These are phyloP conservation scores for Grammomys dolichurus DNA, from an alignment of 2,113 vertebrate genomes.

Conservation along the genomic window DNA sequence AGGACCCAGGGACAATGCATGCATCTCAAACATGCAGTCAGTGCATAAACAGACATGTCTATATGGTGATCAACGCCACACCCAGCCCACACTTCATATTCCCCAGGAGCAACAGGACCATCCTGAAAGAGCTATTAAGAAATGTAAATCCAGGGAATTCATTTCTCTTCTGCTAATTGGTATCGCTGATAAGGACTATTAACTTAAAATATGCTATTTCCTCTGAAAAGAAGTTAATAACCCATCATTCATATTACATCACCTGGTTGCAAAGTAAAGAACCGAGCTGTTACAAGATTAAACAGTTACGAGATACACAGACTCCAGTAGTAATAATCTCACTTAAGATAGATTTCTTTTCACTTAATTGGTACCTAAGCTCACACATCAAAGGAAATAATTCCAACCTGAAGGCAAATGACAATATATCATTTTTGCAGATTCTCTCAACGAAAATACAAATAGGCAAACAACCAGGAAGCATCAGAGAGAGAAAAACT, in stretches of 20 bases:
- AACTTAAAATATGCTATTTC: slow-evolving; percentile 79
- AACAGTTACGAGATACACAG: slow-evolving; percentile 49
- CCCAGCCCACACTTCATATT: slow-evolving; percentile 30
- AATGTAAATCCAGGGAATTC: slow-evolving; percentile 73
- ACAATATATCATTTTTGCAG: slow-evolving; percentile 37
- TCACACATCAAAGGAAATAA: slow-evolving; percentile 71
- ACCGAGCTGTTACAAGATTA: slow-evolving; percentile 55
- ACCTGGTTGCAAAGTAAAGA: slow-evolving; percentile 66
- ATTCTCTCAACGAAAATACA: slow-evolving; percentile 61
- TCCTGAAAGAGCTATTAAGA: slow-evolving; percentile 61
- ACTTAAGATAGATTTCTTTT: slow-evolving; percentile 74
- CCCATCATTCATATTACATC: slow-evolving; percentile 75
- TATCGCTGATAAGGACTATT: slow-evolving; percentile 82
- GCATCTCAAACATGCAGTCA: not conserved
- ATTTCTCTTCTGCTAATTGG: slow-evolving; percentile 79
- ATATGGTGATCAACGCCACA: not conserved
- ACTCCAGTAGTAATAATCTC: slow-evolving; percentile 35
- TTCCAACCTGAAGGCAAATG: slow-evolving; percentile 59
- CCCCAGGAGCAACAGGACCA: slow-evolving; percentile 59
- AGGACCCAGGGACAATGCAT: not conserved
- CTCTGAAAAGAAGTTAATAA: slow-evolving; percentile 78
- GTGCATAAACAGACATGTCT: not conserved
- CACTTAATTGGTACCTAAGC: slow-evolving; percentile 74
- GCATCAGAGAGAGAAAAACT: not conserved
- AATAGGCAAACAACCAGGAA: slow-evolving; percentile 54